A percentile compares a stretch with the other conserved stretches of the same genome.
Conservation (phyloP, 2,113 vertebrate genomes). For the Micronycteris hirsuta region DNA sequence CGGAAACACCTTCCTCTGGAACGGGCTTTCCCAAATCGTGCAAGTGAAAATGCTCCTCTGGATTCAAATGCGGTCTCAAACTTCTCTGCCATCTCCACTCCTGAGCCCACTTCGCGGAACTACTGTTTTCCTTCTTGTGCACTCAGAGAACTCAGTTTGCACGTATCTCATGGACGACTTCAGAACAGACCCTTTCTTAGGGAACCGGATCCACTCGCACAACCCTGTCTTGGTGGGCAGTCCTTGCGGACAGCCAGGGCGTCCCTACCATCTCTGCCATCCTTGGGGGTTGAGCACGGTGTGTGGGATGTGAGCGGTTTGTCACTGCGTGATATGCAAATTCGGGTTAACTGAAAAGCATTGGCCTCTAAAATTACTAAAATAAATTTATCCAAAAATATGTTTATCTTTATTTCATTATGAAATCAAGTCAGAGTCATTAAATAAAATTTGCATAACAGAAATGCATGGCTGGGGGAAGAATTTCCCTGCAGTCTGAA, state of each 20-base stretch:
- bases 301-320: neutral
- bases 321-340: neutral
- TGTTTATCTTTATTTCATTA: neutral
- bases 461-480: neutral
- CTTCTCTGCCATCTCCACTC: neutral
- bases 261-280: neutral
- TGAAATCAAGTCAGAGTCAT: neutral
- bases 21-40: neutral
- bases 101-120: neutral
- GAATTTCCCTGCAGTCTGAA: neutral
- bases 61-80: neutral
- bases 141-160: neutral
- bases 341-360: neutral
- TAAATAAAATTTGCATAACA: conserved; percentile 19
- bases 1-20: neutral
- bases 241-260: no score
- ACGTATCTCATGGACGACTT: neutral
- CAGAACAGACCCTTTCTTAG: neutral
- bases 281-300: rapidly evolving
- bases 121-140: neutral
- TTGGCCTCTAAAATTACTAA: neutral
- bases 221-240: rapidly evolving
- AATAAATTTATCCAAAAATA: neutral
- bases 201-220: no score
- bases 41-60: neutral